Conservation (phyloP, 1,140 invertebrate species). For the Lepidurus apus region DNA sequence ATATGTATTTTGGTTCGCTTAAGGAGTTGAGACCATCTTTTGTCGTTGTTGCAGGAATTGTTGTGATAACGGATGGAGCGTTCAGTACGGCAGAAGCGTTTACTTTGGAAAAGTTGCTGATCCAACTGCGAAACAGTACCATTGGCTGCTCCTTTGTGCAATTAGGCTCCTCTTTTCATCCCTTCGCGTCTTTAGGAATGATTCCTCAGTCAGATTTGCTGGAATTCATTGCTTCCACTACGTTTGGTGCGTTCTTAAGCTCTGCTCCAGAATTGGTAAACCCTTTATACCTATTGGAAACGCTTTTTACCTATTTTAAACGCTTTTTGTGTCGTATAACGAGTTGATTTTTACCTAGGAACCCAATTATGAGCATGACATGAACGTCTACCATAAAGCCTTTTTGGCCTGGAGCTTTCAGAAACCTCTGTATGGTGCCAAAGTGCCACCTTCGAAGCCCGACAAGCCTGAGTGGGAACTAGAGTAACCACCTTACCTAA, state of each 20-base stretch:
- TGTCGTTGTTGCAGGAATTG: conserved; percentile 57
- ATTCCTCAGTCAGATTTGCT: conserved; percentile 71
- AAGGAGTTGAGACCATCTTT: too few species aligned
- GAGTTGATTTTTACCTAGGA: conserved; percentile 42
- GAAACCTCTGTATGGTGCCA: conserved; percentile 40
- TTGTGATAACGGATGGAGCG: conserved; percentile 74
- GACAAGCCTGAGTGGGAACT: neutral
- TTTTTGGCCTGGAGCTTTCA: conserved; percentile 73
- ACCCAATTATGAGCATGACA: conserved; percentile 45
- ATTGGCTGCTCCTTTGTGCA: conserved; percentile 75
- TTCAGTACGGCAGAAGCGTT: conserved; percentile 68
- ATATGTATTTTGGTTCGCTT: too few species aligned
- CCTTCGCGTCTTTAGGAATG: conserved; percentile 59
- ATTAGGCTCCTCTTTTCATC: conserved; percentile 62
- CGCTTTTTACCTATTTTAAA: conserved; percentile 1
- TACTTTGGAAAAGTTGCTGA: conserved; percentile 65
- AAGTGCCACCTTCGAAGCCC: neutral
- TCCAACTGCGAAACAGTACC: conserved; percentile 67
- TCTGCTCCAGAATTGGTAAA: conserved; percentile 47
- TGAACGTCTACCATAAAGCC: conserved; percentile 67
- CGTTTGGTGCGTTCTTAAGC: conserved; percentile 66
- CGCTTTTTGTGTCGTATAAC: neutral
- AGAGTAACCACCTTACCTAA: conserved; percentile 1
- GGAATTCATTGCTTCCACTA: conserved; percentile 70
- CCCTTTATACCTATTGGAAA: neutral